Evolutionary conservation across 2,113 vertebrate genomes (phyloP).

Genomic region (Heloderma charlesbogerti): DNA sequence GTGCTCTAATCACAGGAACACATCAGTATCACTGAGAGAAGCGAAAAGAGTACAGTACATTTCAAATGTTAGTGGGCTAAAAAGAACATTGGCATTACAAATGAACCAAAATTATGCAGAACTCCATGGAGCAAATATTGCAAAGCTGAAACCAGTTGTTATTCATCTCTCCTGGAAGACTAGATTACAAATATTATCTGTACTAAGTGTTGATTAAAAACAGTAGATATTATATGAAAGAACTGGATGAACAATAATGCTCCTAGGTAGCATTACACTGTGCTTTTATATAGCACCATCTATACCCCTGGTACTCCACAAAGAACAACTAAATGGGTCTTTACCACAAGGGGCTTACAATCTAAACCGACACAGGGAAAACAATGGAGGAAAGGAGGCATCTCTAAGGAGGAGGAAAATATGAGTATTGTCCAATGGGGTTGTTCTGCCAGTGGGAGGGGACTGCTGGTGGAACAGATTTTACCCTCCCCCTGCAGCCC

Average conservation of each 20-base stretch:
- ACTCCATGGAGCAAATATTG: slow-evolving; percentile 45
- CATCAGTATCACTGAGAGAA: slow-evolving; percentile 36
- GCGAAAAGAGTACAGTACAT: background rate
- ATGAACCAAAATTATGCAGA: slow-evolving; percentile 36
- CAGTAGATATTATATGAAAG: slow-evolving; percentile 10
- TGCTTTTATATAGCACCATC: background rate
- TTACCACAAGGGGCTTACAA: too few relatives aligned
- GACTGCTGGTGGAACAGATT: too few relatives aligned
- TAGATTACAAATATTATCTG: background rate
- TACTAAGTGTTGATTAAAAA: slow-evolving; percentile 1
- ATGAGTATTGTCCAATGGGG: too few relatives aligned
- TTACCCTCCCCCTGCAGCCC: too few relatives aligned
- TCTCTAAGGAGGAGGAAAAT: too few relatives aligned
- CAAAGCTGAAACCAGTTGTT: slow-evolving; percentile 9
- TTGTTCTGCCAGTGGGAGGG: too few relatives aligned
- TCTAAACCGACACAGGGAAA: too few relatives aligned
- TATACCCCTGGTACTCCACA: too few relatives aligned
- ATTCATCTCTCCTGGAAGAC: background rate
- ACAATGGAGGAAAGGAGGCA: too few relatives aligned
- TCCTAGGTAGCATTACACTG: too few relatives aligned
- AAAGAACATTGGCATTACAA: slow-evolving; percentile 15
- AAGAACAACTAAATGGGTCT: too few relatives aligned
- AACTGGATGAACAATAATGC: background rate
- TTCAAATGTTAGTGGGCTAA: slow-evolving; percentile 35
- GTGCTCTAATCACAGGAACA: slow-evolving; percentile 13